Base-by-base conservation (phyloP, 2,113 vertebrate genomes). In the Larimichthys crocea region DNA sequence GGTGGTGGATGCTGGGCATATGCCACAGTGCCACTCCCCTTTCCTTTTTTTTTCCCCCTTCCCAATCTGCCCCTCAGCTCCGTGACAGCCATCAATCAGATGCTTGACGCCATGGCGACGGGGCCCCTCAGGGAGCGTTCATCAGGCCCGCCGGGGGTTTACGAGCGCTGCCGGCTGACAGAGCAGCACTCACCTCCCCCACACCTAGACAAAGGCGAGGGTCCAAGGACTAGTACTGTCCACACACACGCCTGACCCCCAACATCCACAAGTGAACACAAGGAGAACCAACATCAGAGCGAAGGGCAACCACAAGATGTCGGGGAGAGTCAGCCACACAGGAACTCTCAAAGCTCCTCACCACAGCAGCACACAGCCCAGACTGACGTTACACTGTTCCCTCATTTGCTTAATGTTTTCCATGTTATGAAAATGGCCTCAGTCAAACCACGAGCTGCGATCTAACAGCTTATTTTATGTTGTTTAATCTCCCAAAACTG, bases 71-170 rank as follows among this genome's bases (percentile, higher is more conserved):
- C 95, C n/a, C 88, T 94, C 93, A 94, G 95, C 95, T 22, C 87
- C 86, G 86, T 96, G 96, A 96, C 96, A 97, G 96, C 96, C 96
- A 98, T 97, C 96, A 96, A 96, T 97, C 96, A 96, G 83, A 29
- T 69, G 0, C 71, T 85, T 85, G 95, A 96, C 90, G 90, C 93
- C 95, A 96, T 96, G 96, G 96, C 92, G 95, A 96, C 94, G 55
- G 91, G 92, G 94, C 94, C 94, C 95, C 92, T 76, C 0, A 16
- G 96, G 96, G 95, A 96, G 95, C 94, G 93, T 95, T 96, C 95
- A 91, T 93, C 95, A 94, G 95, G 83, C 93, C 92, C 94, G 88
- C 93, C 80, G 20, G 31, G 77, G 92, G 91, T 91, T 90, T 90
- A 95, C 56, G 66, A 95, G 89, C 90, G 12, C 92, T 44, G 77